Evolutionary conservation across 2,113 vertebrate species (phyloP).

Genomic region (Saccopteryx bilineata): DNA sequence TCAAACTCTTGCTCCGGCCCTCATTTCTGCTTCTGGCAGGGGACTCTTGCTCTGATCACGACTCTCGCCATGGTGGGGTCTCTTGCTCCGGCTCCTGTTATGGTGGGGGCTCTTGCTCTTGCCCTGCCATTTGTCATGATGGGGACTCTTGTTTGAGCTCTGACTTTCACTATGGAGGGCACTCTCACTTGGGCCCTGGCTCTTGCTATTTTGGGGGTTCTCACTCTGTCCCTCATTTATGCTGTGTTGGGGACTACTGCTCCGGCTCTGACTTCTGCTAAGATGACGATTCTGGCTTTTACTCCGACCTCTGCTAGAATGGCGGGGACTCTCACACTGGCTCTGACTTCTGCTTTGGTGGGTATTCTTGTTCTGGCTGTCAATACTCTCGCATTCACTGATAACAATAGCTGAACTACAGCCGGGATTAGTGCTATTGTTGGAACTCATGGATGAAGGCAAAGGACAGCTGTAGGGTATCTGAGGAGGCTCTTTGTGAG

Average conservation of each 20-base stretch:
- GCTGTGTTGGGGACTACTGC: background rate
- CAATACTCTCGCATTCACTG: slow-evolving; percentile 45
- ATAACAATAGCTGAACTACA: slow-evolving; percentile 31
- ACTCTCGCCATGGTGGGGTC: background rate
- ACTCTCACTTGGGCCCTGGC: background rate
- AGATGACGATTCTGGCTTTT: background rate
- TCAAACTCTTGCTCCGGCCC: slow-evolving; percentile 15
- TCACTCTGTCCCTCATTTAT: background rate
- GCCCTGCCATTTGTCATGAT: background rate
- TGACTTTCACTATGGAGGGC: background rate
- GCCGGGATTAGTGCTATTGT: background rate
- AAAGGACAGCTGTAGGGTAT: slow-evolving; percentile 72
- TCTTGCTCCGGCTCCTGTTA: background rate
- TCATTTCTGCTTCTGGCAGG: background rate
- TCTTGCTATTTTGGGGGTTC: background rate
- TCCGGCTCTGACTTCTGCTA: background rate
- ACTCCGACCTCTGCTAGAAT: background rate
- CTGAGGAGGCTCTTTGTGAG: slow-evolving; percentile 12
- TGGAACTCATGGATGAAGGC: slow-evolving; percentile 54
- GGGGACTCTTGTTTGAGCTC: slow-evolving; percentile 27
- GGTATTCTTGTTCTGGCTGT: slow-evolving; percentile 3
- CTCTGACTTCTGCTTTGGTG: background rate
- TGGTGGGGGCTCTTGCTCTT: background rate
- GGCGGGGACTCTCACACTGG: background rate
- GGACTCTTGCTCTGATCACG: background rate